Evolutionary conservation across 2,113 vertebrate species (phyloP).

Genomic region (Lathamus discolor): DNA sequence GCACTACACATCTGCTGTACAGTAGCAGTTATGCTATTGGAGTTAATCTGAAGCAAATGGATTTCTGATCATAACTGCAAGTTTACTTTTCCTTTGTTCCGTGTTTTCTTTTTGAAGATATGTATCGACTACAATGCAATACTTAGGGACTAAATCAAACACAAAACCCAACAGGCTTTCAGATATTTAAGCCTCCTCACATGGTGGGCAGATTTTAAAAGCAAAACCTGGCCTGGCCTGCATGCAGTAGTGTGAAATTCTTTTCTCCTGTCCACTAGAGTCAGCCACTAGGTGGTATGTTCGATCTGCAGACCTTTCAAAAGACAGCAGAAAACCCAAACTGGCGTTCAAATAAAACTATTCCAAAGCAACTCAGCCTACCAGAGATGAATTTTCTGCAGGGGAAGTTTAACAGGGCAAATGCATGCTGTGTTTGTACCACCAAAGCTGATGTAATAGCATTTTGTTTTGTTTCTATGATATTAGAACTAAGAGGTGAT

Average conservation of each 20-base stretch:
- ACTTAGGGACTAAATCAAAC: neutral
- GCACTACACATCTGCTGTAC: neutral
- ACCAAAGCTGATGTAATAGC: neutral
- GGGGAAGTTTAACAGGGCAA: neutral
- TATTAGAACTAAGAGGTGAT: neutral
- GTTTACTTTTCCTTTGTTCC: neutral
- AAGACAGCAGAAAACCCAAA: neutral
- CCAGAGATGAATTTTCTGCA: neutral
- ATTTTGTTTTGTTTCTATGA: neutral
- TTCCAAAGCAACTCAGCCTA: neutral
- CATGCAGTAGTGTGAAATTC: accelerated
- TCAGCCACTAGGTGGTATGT: slow-evolving; percentile 55
- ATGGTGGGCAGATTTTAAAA: neutral
- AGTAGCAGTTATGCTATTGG: neutral
- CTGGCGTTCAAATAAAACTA: neutral
- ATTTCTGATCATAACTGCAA: neutral
- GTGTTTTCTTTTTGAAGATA: neutral
- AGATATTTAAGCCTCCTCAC: neutral
- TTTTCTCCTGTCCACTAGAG: neutral
- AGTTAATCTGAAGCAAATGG: neutral
- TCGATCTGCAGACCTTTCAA: neutral
- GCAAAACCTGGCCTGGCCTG: neutral
- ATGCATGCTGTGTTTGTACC: neutral
- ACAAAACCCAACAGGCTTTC: neutral
- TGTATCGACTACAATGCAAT: accelerated